Base-by-base conservation (phyloP, 2,113 vertebrate genomes). In the Cynoglossus semilaevis region DNA sequence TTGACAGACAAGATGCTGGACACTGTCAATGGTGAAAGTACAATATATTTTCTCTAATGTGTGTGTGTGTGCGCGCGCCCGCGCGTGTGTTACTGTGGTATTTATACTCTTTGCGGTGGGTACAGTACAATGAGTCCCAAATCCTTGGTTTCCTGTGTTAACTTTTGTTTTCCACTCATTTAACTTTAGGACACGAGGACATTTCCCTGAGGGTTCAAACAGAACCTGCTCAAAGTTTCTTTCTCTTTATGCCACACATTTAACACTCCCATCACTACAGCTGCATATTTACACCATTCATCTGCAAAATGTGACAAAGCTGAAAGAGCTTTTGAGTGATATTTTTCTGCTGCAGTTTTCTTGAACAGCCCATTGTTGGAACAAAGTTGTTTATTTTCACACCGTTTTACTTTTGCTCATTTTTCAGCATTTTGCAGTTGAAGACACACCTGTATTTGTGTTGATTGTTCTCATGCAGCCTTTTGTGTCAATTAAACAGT, bases 81-180 rank as follows among this genome's bases (percentile, higher is more conserved):
- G 59, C 34, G 56, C 34, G 22, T 29, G 22, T 62, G 16, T 62
- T 91, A 90, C 85, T 89, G 92, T 91, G 89, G 89, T 91, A 93
- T 91, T 90, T 91, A 85, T 94, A 91, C 93, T 92, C 91, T 92
- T 91, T 90, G 90, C 66, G 70, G 66, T 93, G 93, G 48, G 93
- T 94, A 93, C 91, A 94, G 90, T 93, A 92, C 92, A 93, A 93
- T 93, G 92, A 90, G 16, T 87, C 48, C 63, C 85, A 77, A 82
- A 80, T 82, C 90, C 90, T 81, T 9, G 87, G 92, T 58, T 67
- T 69, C 17, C 14, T 36, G 46, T 36, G 46, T 63, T 42, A 29
- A 7, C 57, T 56, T 73, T 51, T 68, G 48, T 63, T 66, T 70
- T 29, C 22, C 6, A 29, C 22, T 29, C 3, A 29, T 29, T 29